Evolutionary conservation across 2,888 invertebrate species (phyloP).

Genomic region (Polyommatus icarus): DNA sequence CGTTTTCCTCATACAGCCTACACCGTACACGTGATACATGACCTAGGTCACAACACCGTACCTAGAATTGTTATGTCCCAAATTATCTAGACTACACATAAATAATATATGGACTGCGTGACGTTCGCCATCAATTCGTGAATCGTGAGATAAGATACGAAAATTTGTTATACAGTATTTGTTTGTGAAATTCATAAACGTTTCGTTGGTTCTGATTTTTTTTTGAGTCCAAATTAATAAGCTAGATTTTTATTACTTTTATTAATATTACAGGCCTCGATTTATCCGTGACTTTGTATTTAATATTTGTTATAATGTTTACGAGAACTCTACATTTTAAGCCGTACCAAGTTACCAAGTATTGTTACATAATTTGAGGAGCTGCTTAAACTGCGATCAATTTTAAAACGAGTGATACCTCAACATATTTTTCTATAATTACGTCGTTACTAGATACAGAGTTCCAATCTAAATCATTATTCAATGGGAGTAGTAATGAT

Average conservation of each 20-base stretch:
- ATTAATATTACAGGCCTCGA: no score
- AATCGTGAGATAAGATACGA: background rate
- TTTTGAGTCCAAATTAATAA: no score
- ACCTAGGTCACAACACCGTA: conserved; percentile 22
- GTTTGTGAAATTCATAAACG: background rate
- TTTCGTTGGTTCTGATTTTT: no score
- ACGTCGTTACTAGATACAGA: background rate
- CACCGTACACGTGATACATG: conserved; percentile 16
- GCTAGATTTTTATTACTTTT: no score
- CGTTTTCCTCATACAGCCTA: conserved; percentile 22
- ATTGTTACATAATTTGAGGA: background rate
- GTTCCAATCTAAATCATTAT: background rate
- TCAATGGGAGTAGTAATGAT: background rate
- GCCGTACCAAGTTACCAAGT: background rate
- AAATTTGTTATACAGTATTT: background rate
- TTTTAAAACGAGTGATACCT: background rate
- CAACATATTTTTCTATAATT: no score
- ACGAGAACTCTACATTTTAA: background rate
- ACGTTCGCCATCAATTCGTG: background rate
- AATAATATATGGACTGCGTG: background rate
- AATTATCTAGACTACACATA: background rate
- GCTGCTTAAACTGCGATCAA: no score
- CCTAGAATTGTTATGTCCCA: background rate
- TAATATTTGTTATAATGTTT: background rate
- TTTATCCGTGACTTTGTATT: background rate